These are phyloP conservation scores for Eupithecia exiguata DNA, from an alignment of 2,888 invertebrate genomes.

Conservation along the genomic window DNA sequence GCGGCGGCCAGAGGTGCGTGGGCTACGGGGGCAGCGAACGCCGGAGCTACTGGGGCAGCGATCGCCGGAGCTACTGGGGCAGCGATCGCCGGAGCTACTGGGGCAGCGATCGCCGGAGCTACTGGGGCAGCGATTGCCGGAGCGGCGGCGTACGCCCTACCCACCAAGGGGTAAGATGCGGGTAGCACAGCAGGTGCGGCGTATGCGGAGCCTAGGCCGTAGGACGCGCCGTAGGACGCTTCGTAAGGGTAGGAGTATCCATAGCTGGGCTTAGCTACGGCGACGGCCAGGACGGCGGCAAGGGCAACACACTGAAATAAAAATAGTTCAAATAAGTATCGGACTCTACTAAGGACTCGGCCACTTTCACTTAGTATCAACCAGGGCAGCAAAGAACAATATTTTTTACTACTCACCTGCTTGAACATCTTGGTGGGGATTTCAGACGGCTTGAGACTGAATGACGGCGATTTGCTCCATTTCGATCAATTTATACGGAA, in stretches of 20 bases:
- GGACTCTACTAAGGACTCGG: neutral
- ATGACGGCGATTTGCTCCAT: slow-evolving; percentile 40
- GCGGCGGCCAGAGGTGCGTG: slow-evolving; percentile 2
- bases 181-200: slow-evolving; percentile 21
- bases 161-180: slow-evolving; percentile 25
- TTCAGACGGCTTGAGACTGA: slow-evolving; percentile 41
- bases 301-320: slow-evolving; percentile 55
- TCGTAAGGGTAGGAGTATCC: slow-evolving; percentile 29
- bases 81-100: neutral
- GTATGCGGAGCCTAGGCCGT: slow-evolving; percentile 28
- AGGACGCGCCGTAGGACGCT: slow-evolving; percentile 22
- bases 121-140: slow-evolving; percentile 13
- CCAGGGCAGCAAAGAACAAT: too few species aligned
- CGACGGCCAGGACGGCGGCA: slow-evolving; percentile 59
- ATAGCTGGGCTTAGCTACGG: slow-evolving; percentile 62
- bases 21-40: slow-evolving; percentile 6
- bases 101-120: slow-evolving; percentile 12
- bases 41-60: slow-evolving; percentile 14
- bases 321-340: neutral
- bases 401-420: slow-evolving; percentile 47
- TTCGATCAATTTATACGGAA: slow-evolving; percentile 36
- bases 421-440: slow-evolving; percentile 55
- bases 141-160: slow-evolving; percentile 22
- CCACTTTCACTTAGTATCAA: neutral
- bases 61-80: slow-evolving; percentile 9